Conservation (phyloP, 2,797 vertebrate genomes). For the Micromesistius poutassou region DNA sequence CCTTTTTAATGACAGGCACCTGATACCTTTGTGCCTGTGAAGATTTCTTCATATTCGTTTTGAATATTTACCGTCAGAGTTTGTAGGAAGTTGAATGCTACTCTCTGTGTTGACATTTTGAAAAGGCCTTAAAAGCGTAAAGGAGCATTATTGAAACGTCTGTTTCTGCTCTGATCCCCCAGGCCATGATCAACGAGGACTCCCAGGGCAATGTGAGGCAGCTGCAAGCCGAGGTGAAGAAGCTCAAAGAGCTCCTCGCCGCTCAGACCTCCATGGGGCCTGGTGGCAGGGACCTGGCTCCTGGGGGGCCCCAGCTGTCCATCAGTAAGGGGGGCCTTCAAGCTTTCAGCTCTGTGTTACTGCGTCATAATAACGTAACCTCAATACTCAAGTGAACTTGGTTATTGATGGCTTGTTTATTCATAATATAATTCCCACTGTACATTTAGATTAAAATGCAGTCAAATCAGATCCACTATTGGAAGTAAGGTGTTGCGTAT, state of each 20-base stretch:
- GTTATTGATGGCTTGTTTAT: background rate
- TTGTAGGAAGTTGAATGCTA: background rate
- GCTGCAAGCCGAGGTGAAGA: constrained; percentile 90
- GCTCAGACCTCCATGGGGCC: constrained; percentile 36
- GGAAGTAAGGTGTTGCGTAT: background rate
- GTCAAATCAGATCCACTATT: background rate
- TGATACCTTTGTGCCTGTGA: background rate
- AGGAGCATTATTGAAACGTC: background rate
- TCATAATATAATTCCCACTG: background rate
- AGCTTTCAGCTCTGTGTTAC: background rate
- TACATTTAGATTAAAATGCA: background rate
- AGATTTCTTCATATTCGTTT: background rate
- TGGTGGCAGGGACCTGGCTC: constrained; percentile 42
- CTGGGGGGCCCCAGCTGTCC: constrained; percentile 57
- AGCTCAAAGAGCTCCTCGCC: constrained; percentile 81
- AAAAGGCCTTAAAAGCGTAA: background rate
- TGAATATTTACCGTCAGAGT: background rate
- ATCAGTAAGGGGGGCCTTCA: constrained; percentile 48
- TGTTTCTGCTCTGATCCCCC: constrained; percentile 28
- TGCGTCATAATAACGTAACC: background rate
- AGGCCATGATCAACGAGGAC: constrained; percentile 96
- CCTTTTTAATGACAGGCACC: too few species aligned
- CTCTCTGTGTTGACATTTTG: background rate
- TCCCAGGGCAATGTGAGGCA: constrained; percentile 92
- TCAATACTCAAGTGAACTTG: background rate